These are phyloP conservation scores for Pterois miles DNA, from an alignment of 2,797 vertebrate genomes.

Conservation along the genomic window DNA sequence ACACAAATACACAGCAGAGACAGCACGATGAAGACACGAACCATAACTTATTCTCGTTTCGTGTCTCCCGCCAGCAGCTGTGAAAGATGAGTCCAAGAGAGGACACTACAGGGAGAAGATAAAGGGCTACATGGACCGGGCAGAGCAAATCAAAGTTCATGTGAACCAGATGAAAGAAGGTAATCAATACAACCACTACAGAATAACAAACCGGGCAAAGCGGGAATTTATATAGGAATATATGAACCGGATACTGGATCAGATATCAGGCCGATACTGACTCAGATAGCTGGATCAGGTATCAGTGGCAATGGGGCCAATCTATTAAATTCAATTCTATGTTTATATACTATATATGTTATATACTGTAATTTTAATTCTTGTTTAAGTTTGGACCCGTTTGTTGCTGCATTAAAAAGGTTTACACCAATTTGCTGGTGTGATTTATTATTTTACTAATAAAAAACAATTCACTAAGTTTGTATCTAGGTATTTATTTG, in stretches of 20 bases:
- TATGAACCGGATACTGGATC: not conserved
- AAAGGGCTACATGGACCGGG: conserved; percentile 92
- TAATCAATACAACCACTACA: conserved; percentile 49
- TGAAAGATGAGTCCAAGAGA: conserved; percentile 90
- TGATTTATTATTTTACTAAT: no score
- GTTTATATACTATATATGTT: no score
- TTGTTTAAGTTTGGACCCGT: no score
- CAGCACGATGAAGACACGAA: not conserved
- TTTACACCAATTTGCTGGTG: no score
- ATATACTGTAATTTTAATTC: fast-evolving
- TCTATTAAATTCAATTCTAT: no score
- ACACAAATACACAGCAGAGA: not conserved
- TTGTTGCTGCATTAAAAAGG: no score
- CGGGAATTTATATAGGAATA: not conserved
- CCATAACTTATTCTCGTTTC: not conserved
- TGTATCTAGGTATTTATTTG: no score
- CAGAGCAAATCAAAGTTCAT: conserved; percentile 92
- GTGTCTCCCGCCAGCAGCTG: conserved; percentile 75
- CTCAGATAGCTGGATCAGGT: no score
- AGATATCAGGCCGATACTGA: no score
- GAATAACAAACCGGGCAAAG: not conserved
- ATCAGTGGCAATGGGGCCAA: no score
- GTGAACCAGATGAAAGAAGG: conserved; percentile 93
- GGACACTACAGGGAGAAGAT: conserved; percentile 90
- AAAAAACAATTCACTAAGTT: no score